A percentile compares a stretch with the other conserved stretches of the same genome.
Evolutionary conservation across 2,888 invertebrate genomes (phyloP).

Genomic region (Labia minor): DNA sequence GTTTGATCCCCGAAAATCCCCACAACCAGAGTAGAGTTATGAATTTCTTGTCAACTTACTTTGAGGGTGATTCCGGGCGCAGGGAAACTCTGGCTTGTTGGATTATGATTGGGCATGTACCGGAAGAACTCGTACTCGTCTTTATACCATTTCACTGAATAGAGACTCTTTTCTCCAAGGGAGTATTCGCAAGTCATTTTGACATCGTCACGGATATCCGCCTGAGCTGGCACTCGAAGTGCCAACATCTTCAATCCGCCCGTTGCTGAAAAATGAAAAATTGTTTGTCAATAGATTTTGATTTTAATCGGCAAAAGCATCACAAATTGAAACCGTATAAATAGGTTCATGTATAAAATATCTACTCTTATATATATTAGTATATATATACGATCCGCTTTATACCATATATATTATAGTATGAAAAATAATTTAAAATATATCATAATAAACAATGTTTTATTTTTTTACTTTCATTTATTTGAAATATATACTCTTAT

Average conservation of each 20-base stretch:
- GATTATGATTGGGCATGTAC: slow-evolving; percentile 29
- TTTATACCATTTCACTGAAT: slow-evolving; percentile 32
- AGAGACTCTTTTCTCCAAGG: slow-evolving; percentile 26
- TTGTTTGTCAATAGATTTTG: not conserved
- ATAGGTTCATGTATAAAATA: no score
- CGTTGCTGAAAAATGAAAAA: slow-evolving; percentile 22
- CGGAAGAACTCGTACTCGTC: slow-evolving; percentile 30
- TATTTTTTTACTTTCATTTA: no score
- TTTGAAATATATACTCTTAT: no score
- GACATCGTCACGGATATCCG: slow-evolving; percentile 28
- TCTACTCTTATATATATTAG: no score
- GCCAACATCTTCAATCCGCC: slow-evolving; percentile 27
- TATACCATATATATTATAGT: no score
- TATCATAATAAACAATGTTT: no score
- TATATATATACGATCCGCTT: no score
- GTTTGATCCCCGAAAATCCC: no score
- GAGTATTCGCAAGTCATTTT: slow-evolving; percentile 29
- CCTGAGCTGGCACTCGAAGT: slow-evolving; percentile 28
- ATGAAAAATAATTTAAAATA: no score
- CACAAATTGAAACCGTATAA: no score
- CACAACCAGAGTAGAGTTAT: no score
- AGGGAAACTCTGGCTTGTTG: slow-evolving; percentile 28
- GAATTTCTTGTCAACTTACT: slow-evolving; percentile 26
- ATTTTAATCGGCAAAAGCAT: no score
- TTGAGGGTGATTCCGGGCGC: slow-evolving; percentile 28